Percentiles rank a stretch among this genome's conserved stretches.
phyloP scores from a whole-genome alignment of 1,140 invertebrate genomes.

The Asbolus verrucosus region DNA sequence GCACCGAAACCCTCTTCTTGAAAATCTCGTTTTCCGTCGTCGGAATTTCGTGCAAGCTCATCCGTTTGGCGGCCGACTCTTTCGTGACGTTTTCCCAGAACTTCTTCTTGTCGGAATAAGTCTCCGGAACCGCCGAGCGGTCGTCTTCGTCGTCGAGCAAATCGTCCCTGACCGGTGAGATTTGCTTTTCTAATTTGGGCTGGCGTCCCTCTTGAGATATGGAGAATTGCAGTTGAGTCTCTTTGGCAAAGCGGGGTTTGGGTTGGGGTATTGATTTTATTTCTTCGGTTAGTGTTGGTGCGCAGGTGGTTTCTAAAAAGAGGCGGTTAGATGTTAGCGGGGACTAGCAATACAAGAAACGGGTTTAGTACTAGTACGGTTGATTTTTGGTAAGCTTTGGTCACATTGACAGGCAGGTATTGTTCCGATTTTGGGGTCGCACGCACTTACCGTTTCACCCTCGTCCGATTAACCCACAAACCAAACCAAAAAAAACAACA shows the following conservation, averaged over 20 bases:
- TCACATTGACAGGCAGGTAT: slow-evolving; percentile 53
- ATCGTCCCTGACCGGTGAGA: slow-evolving; percentile 60
- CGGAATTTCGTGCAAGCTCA: slow-evolving; percentile 57
- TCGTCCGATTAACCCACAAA: too few relatives aligned
- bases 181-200: slow-evolving; percentile 53
- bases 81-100: slow-evolving; percentile 67
- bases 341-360: slow-evolving; percentile 61
- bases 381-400: slow-evolving; percentile 46
- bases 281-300: slow-evolving; percentile 58
- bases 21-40: slow-evolving; percentile 50
- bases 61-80: slow-evolving; percentile 60
- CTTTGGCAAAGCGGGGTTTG: slow-evolving; percentile 57
- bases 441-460: slow-evolving; percentile 37
- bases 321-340: slow-evolving; percentile 64
- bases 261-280: slow-evolving; percentile 61
- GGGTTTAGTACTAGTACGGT: slow-evolving; percentile 47
- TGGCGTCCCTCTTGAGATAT: slow-evolving; percentile 27
- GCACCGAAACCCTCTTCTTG: slow-evolving; percentile 60
- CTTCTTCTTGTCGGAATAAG: slow-evolving; percentile 66
- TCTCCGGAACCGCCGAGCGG: slow-evolving; percentile 56
- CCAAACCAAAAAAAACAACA: slow-evolving; percentile 31
- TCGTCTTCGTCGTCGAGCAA: slow-evolving; percentile 56
- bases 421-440: slow-evolving; percentile 30
- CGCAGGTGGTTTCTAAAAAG: slow-evolving; percentile 65
- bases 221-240: slow-evolving; percentile 34